A percentile compares a stretch with the other conserved stretches of the same genome.
These are phyloP conservation scores for Sarcophaga rosellei DNA, from an alignment of 2,888 invertebrate genomes.

Conservation along the genomic window DNA sequence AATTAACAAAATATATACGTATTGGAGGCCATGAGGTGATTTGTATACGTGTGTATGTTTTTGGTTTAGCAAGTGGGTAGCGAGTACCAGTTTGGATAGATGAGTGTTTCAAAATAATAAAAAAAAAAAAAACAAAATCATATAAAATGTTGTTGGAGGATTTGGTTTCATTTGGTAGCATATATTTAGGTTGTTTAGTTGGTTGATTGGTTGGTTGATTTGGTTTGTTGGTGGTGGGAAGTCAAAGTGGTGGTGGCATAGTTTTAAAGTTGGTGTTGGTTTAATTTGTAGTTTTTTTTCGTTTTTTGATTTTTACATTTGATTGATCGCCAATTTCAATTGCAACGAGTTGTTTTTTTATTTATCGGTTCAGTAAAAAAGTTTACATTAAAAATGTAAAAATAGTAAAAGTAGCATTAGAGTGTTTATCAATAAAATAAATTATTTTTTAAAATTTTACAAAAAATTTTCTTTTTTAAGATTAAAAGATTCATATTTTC, in stretches of 20 bases:
- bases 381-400: slow-evolving; percentile 68
- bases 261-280: slow-evolving; percentile 64
- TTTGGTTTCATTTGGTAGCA: slow-evolving; percentile 65
- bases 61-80: slow-evolving; percentile 21
- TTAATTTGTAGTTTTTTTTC: slow-evolving; percentile 67
- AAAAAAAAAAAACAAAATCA: slow-evolving; percentile 33
- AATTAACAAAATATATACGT: slow-evolving; percentile 20
- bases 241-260: slow-evolving; percentile 36
- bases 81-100: not conserved
- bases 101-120: slow-evolving; percentile 33
- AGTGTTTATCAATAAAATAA: slow-evolving; percentile 69
- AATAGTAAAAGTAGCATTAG: slow-evolving; percentile 79
- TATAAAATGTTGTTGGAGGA: slow-evolving; percentile 53
- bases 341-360: slow-evolving; percentile 58
- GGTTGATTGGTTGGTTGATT: slow-evolving; percentile 69
- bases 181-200: slow-evolving; percentile 70
- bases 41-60: slow-evolving; percentile 38
- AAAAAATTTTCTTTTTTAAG: slow-evolving; percentile 41
- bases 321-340: slow-evolving; percentile 69
- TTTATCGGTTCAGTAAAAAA: slow-evolving; percentile 49
- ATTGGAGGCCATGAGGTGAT: slow-evolving; percentile 47
- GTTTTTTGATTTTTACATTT: slow-evolving; percentile 66
- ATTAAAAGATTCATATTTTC: slow-evolving; percentile 38
- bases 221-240: slow-evolving; percentile 58
- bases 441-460: slow-evolving; percentile 40